A percentile compares a stretch with the other conserved stretches of the same genome.
Conservation (phyloP, 2,888 invertebrate genomes). For the Lottia scabra region DNA sequence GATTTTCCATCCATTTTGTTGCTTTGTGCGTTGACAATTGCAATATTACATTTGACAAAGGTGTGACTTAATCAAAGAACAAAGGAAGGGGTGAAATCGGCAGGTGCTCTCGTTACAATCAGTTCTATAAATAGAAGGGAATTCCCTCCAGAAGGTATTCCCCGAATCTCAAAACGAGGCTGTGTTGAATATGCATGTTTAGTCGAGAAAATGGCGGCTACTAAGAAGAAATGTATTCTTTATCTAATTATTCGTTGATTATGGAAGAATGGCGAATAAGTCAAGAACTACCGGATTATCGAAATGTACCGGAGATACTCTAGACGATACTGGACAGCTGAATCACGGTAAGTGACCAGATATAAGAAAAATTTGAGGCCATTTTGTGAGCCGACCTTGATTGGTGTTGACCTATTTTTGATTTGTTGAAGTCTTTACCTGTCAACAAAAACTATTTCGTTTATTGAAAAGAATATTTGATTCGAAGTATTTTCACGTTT, state of each 20-base stretch:
- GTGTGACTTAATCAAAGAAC: no score
- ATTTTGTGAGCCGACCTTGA: background rate
- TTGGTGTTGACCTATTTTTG: constrained; percentile 1
- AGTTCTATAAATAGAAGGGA: background rate
- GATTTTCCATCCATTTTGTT: no score
- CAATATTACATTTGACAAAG: no score
- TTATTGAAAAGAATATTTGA: no score
- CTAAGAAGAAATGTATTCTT: constrained; percentile 34
- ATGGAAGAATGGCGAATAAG: constrained; percentile 18
- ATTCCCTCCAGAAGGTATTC: constrained; percentile 14
- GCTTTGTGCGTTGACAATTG: no score
- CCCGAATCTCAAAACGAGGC: constrained; percentile 35
- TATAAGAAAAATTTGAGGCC: background rate
- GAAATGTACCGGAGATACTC: constrained; percentile 15
- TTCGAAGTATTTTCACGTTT: no score
- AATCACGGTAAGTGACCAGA: constrained; percentile 11
- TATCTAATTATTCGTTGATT: constrained; percentile 13
- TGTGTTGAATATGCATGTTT: constrained; percentile 44
- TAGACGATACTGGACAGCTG: constrained; percentile 10
- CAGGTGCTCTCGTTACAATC: no score
- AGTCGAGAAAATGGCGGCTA: constrained; percentile 57
- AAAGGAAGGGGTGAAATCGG: no score
- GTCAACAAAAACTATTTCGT: background rate
- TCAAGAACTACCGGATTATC: constrained; percentile 18
- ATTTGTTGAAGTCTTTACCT: background rate